Base-by-base conservation (phyloP, 2,888 invertebrate species). In the Orgyia antiqua region DNA sequence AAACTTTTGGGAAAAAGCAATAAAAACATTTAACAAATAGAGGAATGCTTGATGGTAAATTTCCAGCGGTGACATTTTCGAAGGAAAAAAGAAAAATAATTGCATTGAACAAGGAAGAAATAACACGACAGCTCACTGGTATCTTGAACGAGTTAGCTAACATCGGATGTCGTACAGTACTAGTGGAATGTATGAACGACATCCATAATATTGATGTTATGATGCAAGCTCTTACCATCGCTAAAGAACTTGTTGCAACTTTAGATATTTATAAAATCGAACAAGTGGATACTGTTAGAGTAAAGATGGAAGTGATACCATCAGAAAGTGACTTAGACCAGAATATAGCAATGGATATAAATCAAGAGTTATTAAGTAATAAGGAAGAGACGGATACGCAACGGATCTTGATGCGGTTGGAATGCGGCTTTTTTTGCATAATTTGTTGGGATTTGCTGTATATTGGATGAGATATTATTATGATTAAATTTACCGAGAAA, bases 31-130 rank as follows among this genome's bases (percentile, higher is more conserved):
- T 68, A 1, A 41, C 46, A 2, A 33, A 66, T 20, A 49, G 58
- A 65, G 93, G 93, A 20, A 91, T 93, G 91, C 88, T 93, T 9
- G 92, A 93, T 55, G 92, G 91, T 0, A 84, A 76, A 2, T 93
- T 93, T 65, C 93, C 93, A 0, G 80, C 83, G 1, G 89, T 92
- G 0, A 93, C 92, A 0, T 93, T 93, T 59, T 93, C 92, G 0
- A 91, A 89, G 56, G 91, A 92, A 48, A 87, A 90, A 27, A 88
- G 89, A 38, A 93, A 93, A 70, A 93, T 93, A 25, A 88, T 93
- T 2, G 87, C 88, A 0, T 67, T 93, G 21, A 89, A 89, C 6
- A 88, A 89, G 26, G 69, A 63, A 2, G 92, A 92, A 68, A 88
- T 90, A 23, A 73, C 80, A 42, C 77, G 72, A 29, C 79, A 92